These are phyloP conservation scores for Dascyllus trimaculatus DNA, from an alignment of 2,113 vertebrate genomes.

Conservation along the genomic window DNA sequence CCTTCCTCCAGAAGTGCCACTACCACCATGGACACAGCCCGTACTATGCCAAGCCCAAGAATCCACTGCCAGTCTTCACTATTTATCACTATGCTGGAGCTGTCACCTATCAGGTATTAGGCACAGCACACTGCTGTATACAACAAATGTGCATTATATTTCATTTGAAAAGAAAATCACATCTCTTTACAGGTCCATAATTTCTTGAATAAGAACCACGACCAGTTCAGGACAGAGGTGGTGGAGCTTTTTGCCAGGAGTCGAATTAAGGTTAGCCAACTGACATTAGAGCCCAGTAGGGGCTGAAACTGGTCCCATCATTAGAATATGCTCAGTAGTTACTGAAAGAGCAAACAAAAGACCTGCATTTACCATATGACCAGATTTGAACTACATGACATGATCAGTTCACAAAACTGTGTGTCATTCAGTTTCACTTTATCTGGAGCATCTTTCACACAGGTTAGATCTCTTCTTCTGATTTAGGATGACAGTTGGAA, in stretches of 20 bases:
- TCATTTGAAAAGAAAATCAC: not conserved
- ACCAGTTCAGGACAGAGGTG: constrained; percentile 88
- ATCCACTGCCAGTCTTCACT: constrained; percentile 93
- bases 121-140: not conserved
- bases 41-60: constrained; percentile 90
- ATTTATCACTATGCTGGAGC: constrained; percentile 91
- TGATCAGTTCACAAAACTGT: not conserved
- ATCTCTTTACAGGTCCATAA: constrained; percentile 88
- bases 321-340: not conserved
- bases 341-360: not conserved
- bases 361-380: not conserved
- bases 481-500: too few species aligned
- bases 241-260: constrained; percentile 91
- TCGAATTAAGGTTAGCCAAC: constrained; percentile 85
- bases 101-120: constrained; percentile 92
- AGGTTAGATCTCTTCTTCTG: not conserved
- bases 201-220: constrained; percentile 92
- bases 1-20: constrained; percentile 96
- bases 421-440: not conserved
- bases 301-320: not conserved
- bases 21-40: constrained; percentile 90
- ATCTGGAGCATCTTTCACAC: not conserved
- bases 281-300: not conserved
- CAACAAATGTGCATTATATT: not conserved
- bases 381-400: not conserved